Conservation (phyloP, 1,140 invertebrate species). For the Hylaeus volcanicus region DNA sequence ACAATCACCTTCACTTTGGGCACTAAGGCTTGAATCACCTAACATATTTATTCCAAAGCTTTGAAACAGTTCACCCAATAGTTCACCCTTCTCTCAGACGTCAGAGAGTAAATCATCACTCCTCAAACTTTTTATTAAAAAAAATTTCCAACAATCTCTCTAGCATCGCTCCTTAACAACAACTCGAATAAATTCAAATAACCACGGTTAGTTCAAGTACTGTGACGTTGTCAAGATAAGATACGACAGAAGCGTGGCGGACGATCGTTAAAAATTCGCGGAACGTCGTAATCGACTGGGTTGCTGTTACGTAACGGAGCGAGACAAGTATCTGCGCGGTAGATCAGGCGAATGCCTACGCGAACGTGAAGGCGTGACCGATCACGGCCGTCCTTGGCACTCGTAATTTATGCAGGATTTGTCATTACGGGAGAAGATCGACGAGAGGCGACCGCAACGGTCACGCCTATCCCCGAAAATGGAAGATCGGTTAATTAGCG, state of each 20-base stretch:
- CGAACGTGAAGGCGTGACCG: constrained; percentile 58
- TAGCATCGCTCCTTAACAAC: no score
- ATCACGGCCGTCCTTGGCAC: constrained; percentile 54
- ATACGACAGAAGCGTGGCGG: neutral
- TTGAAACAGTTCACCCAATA: no score
- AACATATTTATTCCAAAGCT: no score
- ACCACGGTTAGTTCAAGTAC: no score
- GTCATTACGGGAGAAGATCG: constrained; percentile 63
- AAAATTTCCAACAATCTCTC: no score
- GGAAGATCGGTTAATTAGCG: constrained; percentile 74
- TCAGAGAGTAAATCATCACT: no score
- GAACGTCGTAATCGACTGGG: constrained; percentile 5
- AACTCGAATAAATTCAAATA: no score
- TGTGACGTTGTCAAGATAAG: no score
- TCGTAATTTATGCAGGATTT: constrained; percentile 76
- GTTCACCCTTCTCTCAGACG: no score
- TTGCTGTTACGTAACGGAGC: constrained; percentile 45
- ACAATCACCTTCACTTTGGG: no score
- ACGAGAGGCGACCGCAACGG: constrained; percentile 16
- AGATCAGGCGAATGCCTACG: constrained; percentile 37
- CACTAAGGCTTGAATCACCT: no score
- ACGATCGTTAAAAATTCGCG: neutral
- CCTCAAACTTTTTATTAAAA: no score
- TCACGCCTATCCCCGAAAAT: constrained; percentile 70
- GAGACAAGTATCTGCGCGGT: constrained; percentile 27